These are phyloP conservation scores for Gallinago paraguaiae DNA, from an alignment of 2,113 vertebrate genomes.

Conservation along the genomic window DNA sequence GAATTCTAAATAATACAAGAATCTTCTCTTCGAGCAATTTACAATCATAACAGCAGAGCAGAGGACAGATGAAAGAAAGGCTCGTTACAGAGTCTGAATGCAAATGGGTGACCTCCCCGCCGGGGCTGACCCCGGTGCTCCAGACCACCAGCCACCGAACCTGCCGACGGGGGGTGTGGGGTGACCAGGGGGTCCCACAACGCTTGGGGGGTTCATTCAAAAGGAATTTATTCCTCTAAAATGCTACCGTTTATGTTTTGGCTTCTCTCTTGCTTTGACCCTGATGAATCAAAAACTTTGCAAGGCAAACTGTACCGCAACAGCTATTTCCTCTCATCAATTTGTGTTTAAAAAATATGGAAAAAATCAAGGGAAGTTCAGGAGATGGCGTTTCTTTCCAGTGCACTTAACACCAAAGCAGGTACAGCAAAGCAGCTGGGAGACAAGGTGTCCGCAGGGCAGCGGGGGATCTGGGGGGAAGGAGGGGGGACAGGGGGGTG, in stretches of 20 bases:
- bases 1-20: neutral
- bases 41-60: accelerated
- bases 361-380: neutral
- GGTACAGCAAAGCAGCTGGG: accelerated
- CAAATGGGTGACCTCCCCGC: neutral
- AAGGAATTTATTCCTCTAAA: neutral
- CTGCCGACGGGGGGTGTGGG: neutral
- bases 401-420: neutral
- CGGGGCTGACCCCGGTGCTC: neutral
- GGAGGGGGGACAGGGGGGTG: neutral
- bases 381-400: neutral
- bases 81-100: neutral
- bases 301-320: neutral
- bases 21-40: neutral
- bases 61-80: neutral
- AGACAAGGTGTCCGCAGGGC: neutral
- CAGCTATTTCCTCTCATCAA: neutral
- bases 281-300: neutral
- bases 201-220: neutral
- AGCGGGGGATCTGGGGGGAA: neutral
- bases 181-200: too few species aligned
- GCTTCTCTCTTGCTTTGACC: neutral
- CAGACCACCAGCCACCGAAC: neutral
- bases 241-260: neutral
- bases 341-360: neutral